Percentiles rank a stretch among this genome's conserved stretches.
phyloP scores from a whole-genome alignment of 2,797 vertebrate species.

The Sebastes oblongus region DNA sequence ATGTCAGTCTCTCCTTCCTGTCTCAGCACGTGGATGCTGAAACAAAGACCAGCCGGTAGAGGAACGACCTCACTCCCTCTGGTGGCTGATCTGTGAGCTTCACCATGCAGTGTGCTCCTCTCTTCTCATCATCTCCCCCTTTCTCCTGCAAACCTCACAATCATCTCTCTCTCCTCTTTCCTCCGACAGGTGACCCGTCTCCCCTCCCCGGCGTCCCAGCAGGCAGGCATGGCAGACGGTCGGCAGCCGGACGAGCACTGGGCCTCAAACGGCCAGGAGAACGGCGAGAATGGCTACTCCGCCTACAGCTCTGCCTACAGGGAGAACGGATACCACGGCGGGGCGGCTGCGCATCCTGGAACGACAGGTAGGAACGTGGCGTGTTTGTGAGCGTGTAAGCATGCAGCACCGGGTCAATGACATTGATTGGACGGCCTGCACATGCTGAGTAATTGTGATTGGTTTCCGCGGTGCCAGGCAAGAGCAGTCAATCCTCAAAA shows the following conservation, averaged over 20 bases:
- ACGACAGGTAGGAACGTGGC: conserved; percentile 67
- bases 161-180: background rate
- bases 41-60: conserved; percentile 60
- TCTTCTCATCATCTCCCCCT: background rate
- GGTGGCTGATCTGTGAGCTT: conserved; percentile 35
- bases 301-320: conserved; percentile 80
- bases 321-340: conserved; percentile 91
- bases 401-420: conserved; percentile 4
- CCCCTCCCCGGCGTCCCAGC: conserved; percentile 71
- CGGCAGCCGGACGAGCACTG: conserved; percentile 77
- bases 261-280: conserved; percentile 80
- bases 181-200: conserved; percentile 48
- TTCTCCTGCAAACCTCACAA: background rate
- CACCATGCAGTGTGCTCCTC: background rate
- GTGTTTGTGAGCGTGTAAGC: background rate
- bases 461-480: conserved; percentile 6
- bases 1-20: background rate
- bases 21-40: conserved; percentile 38
- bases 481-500: conserved; percentile 7
- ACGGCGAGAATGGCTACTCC: conserved; percentile 75
- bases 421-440: conserved; percentile 11
- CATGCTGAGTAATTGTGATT: conserved; percentile 20
- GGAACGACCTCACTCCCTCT: conserved; percentile 41
- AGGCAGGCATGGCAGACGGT: conserved; percentile 79
- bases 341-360: conserved; percentile 83